phyloP scores from a whole-genome alignment of 1,140 invertebrate genomes.

The Drosophila nasuta region DNA sequence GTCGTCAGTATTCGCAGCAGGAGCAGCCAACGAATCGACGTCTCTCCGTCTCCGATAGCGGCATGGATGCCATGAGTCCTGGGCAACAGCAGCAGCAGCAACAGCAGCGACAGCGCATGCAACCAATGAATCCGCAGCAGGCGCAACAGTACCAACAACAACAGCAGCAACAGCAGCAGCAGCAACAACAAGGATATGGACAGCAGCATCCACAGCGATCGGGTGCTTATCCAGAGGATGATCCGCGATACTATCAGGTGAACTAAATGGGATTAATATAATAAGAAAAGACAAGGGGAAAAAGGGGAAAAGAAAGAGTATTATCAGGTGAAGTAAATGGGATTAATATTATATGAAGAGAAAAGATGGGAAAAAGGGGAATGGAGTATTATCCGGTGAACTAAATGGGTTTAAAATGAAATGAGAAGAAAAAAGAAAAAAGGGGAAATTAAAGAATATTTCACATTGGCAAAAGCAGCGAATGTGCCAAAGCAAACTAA shows the following conservation, averaged over 20 bases:
- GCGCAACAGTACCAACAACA: slow-evolving; percentile 71
- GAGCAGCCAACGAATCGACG: slow-evolving; percentile 87
- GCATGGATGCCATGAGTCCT: slow-evolving; percentile 76
- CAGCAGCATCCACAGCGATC: slow-evolving; percentile 52
- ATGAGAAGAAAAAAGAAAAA: no score
- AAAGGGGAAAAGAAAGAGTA: no score
- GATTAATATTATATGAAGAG: no score
- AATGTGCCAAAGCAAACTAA: no score
- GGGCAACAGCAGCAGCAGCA: slow-evolving; percentile 69
- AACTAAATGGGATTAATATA: not conserved
- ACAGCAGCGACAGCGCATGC: slow-evolving; percentile 61
- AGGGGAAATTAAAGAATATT: no score
- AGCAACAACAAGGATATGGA: slow-evolving; percentile 69
- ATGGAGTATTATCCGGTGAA: no score
- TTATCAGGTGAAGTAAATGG: no score
- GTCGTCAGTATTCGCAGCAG: slow-evolving; percentile 95
- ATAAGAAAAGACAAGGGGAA: no score
- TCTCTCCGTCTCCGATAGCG: slow-evolving; percentile 82
- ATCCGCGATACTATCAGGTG: slow-evolving; percentile 87
- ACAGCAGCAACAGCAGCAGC: slow-evolving; percentile 53
- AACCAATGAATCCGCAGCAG: slow-evolving; percentile 67
- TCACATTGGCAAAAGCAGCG: no score
- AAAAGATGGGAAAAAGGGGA: no score
- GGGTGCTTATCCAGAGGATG: slow-evolving; percentile 86
- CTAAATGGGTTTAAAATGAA: no score